Evolutionary conservation across 2,888 invertebrate species (phyloP).

Genomic region (Dicranocentrus wangi): DNA sequence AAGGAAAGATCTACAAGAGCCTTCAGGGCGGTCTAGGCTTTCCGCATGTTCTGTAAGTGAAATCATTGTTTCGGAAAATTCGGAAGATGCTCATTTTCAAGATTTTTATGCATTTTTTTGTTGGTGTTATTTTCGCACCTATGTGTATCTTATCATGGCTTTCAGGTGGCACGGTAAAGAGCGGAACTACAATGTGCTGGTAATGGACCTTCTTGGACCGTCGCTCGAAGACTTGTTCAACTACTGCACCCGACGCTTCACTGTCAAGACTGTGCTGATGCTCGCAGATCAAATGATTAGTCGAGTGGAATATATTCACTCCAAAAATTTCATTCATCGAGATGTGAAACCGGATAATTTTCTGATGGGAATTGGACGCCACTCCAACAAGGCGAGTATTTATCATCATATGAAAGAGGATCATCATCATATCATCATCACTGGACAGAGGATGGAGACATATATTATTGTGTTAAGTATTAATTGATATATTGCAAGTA

Average conservation of each 20-base stretch:
- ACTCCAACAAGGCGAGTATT: constrained; percentile 95
- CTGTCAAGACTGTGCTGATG: too few species aligned
- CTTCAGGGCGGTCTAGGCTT: constrained; percentile 97
- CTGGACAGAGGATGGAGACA: background rate
- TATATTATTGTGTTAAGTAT: background rate
- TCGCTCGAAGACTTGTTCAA: constrained; percentile 99
- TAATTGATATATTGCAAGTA: background rate
- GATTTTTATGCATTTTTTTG: too few species aligned
- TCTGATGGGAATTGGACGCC: too few species aligned
- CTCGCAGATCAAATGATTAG: too few species aligned
- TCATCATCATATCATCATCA: too few species aligned
- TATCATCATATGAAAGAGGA: too few species aligned
- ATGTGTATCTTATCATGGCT: too few species aligned
- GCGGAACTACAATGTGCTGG: constrained; percentile 97
- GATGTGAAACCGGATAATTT: constrained; percentile 99
- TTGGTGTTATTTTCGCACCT: too few species aligned
- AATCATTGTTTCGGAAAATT: too few species aligned
- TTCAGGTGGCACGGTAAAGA: constrained; percentile 91
- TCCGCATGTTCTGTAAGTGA: constrained; percentile 93
- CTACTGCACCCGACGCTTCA: constrained; percentile 98
- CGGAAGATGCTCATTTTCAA: too few species aligned
- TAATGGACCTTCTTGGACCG: constrained; percentile 99
- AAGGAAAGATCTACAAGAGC: constrained; percentile 98
- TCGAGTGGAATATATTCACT: constrained; percentile 97
- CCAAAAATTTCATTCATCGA: constrained; percentile 99